These are phyloP conservation scores for Elgaria multicarinata DNA, from an alignment of 2,113 vertebrate genomes.

Conservation along the genomic window DNA sequence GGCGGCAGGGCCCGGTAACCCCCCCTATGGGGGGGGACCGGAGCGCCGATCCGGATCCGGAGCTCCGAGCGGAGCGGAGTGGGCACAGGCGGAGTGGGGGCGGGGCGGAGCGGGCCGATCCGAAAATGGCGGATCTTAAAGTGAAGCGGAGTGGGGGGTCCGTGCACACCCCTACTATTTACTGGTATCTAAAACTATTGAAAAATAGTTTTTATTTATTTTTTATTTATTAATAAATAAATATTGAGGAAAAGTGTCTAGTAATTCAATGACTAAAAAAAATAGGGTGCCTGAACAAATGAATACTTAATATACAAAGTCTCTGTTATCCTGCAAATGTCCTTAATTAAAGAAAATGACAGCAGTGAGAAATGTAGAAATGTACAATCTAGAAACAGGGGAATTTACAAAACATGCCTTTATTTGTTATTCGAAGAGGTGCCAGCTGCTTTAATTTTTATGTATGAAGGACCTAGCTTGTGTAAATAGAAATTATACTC, in stretches of 20 bases:
- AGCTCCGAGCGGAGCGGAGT: too few species aligned
- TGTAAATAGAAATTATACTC: slow-evolving; percentile 69
- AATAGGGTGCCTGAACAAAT: slow-evolving; percentile 64
- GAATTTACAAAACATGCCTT: slow-evolving; percentile 73
- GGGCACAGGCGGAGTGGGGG: too few species aligned
- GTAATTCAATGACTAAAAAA: background rate
- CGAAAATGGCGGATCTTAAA: too few species aligned
- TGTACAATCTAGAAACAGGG: slow-evolving; percentile 62
- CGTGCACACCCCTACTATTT: too few species aligned
- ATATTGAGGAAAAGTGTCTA: background rate
- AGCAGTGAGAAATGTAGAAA: slow-evolving; percentile 55
- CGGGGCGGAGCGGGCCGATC: too few species aligned
- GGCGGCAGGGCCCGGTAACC: too few species aligned
- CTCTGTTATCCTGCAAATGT: slow-evolving; percentile 70
- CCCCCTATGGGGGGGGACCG: too few species aligned
- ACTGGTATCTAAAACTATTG: too few species aligned
- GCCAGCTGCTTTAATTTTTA: slow-evolving; percentile 75
- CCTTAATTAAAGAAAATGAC: slow-evolving; percentile 49
- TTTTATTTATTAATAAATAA: background rate
- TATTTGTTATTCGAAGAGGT: slow-evolving; percentile 72
- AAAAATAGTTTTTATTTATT: too few species aligned
- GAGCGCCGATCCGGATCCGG: too few species aligned
- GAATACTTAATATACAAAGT: slow-evolving; percentile 63
- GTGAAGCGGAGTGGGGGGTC: too few species aligned
- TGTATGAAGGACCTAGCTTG: slow-evolving; percentile 64